Evolutionary conservation across 2,113 vertebrate genomes (phyloP), one percentile per base, ranked within the genome.

Genomic region (Platichthys stellatus): DNA sequence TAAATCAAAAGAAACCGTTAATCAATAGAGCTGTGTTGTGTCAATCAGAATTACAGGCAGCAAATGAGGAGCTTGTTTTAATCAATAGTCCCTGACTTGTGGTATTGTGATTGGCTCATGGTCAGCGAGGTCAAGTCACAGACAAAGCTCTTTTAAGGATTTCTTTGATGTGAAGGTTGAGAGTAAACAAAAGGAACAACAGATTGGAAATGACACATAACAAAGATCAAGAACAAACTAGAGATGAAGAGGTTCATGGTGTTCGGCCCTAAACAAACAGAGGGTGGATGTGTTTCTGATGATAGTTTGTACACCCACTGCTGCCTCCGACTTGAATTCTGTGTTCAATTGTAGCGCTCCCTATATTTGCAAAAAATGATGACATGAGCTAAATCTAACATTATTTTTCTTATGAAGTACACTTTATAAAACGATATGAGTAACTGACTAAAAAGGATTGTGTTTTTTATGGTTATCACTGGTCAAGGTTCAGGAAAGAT

Each of bases 391-490:
- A 9, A 53, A 18, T 20, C 20, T n/a, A 20, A 53, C 13, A 74
- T 57, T 63, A 63, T 23, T 74, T 75, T 58, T 18, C 13, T n/a
- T 51, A 8, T 21, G 18, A 31, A 15, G 67, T 17, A 38, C 45
- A 3, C 10, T 47, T 38, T 38, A 10, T 12, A 66, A 62, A 4
- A 57, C 12, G 58, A 28, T 21, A 45, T 43, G 3, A 17, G 21
- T 8, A 23, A 5, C 45, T 28, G 47, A 57, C 23, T 45, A 60
- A 68, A 47, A 57, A 56, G 57, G 24, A 15, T 20, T 47, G 1
- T 45, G 11, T 47, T 17, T 40, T 40, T 23, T 17, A 63, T 47
- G n/a, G 9, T 21, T 65, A 28, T 54, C 63, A 26, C 40, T 43
- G 3, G 7, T 24, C 20, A 56, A 31, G 49, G 49, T 51, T 51